Evolutionary conservation across 2,888 invertebrate genomes (phyloP).

Genomic region (Sinopyrophorus schimmeli): DNA sequence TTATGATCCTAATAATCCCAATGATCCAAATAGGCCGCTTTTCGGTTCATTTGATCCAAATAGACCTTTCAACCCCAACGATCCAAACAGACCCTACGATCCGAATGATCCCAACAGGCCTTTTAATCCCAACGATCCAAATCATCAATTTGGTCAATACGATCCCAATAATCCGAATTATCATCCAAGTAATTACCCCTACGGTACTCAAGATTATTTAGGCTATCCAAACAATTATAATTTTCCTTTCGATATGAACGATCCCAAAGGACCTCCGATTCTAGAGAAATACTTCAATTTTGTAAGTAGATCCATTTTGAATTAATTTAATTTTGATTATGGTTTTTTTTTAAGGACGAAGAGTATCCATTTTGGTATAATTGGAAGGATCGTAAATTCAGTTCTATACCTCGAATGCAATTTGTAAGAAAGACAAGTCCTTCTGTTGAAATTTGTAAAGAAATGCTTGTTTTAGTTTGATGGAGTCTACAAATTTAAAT

Average conservation of each 20-base stretch:
- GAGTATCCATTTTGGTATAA: conserved; percentile 80
- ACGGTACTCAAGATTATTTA: no score
- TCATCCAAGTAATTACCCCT: no score
- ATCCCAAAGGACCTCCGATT: no score
- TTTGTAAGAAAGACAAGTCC: conserved; percentile 72
- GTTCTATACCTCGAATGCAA: conserved; percentile 70
- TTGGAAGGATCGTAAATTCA: conserved; percentile 63
- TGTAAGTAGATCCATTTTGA: no score
- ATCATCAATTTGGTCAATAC: conserved; percentile 1
- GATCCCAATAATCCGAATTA: conserved; percentile 4
- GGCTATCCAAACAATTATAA: no score
- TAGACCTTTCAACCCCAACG: conserved; percentile 8
- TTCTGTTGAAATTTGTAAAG: conserved; percentile 73
- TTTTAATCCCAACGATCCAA: neutral
- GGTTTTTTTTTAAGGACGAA: conserved; percentile 63
- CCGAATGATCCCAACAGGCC: conserved; percentile 1
- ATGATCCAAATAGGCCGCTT: conserved; percentile 23
- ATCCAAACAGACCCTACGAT: conserved; percentile 7
- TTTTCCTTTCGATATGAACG: no score
- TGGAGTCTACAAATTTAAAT: conserved; percentile 85
- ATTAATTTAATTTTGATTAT: conserved; percentile 13
- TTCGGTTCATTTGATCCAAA: conserved; percentile 16
- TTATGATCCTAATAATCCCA: conserved; percentile 7
- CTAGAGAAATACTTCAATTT: conserved; percentile 80
- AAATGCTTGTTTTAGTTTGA: conserved; percentile 68